A percentile compares a stretch with the other conserved stretches of the same genome.
Conservation (phyloP, 2,113 vertebrate species). For the Geothlypis trichas region DNA sequence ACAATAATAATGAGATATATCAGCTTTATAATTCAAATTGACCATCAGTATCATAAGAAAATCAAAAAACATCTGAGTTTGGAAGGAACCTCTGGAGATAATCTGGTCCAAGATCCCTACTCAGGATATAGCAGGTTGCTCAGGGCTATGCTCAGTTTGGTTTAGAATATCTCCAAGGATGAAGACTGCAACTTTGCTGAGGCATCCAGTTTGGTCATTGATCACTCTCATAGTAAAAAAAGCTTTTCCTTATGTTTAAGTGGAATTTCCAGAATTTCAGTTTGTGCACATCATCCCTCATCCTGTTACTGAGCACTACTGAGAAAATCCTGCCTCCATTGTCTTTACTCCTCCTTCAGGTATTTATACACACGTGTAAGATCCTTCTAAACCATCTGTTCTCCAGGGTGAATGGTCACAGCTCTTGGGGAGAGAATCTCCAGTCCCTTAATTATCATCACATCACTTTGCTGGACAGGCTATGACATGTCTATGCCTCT, state of each 20-base stretch:
- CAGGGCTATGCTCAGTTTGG: not conserved
- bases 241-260: not conserved
- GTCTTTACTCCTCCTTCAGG: not conserved
- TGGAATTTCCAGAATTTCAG: not conserved
- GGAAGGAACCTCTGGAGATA: not conserved
- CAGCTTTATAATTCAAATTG: not conserved
- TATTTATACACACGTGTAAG: not conserved
- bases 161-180: not conserved
- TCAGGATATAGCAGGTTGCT: not conserved
- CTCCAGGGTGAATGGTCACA: not conserved
- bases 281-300: rapidly evolving
- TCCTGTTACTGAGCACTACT: not conserved
- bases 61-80: not conserved
- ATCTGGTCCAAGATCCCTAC: not conserved
- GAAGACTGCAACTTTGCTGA: not conserved
- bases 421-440: not conserved
- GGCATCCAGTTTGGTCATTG: not conserved
- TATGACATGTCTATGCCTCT: not conserved
- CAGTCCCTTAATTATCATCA: not conserved
- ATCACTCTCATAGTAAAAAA: not conserved
- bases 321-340: not conserved
- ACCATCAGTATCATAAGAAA: rapidly evolving
- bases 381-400: not conserved
- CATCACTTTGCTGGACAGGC: not conserved
- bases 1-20: not conserved